Evolutionary conservation across 2,888 invertebrate genomes (phyloP).

Genomic region (Macaria notata): DNA sequence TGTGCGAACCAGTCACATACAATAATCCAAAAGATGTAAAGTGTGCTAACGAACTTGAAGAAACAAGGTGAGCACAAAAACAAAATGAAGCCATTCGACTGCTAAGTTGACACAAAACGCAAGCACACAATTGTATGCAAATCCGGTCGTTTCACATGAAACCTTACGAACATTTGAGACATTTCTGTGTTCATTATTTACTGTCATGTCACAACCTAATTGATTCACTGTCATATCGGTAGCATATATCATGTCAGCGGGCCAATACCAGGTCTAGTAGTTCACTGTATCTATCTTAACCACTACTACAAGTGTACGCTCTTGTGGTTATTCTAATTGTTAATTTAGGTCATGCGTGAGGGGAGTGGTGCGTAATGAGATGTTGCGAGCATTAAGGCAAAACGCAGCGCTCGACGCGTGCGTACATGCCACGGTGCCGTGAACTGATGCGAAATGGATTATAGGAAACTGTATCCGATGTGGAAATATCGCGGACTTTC

Average conservation of each 20-base stretch:
- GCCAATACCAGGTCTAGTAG: not conserved
- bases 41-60: not conserved
- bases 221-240: conserved; percentile 4
- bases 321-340: conserved; percentile 20
- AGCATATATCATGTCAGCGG: conserved; percentile 1
- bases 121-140: conserved; percentile 18
- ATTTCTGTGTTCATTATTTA: conserved; percentile 1
- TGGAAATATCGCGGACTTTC: conserved; percentile 14
- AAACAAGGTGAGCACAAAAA: conserved; percentile 2
- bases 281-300: too few relatives aligned
- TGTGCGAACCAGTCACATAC: not conserved
- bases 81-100: conserved; percentile 17
- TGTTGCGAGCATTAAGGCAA: conserved; percentile 7
- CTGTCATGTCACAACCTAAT: not conserved
- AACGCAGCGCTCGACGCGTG: conserved; percentile 13
- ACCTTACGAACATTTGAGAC: conserved; percentile 4
- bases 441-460: conserved; percentile 30
- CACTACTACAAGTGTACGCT: not conserved
- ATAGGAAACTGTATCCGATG: conserved; percentile 36
- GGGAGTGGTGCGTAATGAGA: conserved; percentile 9
- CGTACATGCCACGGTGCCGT: conserved; percentile 13
- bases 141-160: conserved; percentile 8
- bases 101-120: conserved; percentile 14
- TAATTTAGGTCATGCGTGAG: conserved; percentile 25
- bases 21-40: not conserved